phyloP scores from a whole-genome alignment of 2,113 vertebrate species.

The Bostrychus sinensis region DNA sequence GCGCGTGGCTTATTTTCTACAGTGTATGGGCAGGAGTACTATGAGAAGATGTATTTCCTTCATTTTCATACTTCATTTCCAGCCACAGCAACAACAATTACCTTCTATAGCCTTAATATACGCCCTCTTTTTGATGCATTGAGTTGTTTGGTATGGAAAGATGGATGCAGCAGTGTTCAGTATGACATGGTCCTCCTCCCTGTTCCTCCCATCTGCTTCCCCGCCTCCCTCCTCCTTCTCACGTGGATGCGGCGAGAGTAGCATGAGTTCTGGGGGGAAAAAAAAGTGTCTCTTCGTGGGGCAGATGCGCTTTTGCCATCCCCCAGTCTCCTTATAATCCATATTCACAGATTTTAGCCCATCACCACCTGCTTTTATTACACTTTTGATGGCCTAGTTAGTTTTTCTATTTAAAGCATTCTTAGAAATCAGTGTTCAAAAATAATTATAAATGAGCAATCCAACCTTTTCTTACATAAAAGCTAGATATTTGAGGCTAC shows the following conservation, averaged over 20 bases:
- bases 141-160: neutral
- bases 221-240: slow-evolving; percentile 32
- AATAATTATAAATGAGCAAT: neutral
- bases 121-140: neutral
- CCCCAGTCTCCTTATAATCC: slow-evolving; percentile 3
- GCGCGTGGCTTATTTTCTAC: neutral
- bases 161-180: slow-evolving; percentile 13
- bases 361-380: neutral
- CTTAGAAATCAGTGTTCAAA: neutral
- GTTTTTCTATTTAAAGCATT: neutral
- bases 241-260: slow-evolving; percentile 64
- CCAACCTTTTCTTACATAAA: too few species aligned
- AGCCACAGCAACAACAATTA: neutral
- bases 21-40: neutral
- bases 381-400: neutral
- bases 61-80: neutral
- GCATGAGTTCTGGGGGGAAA: slow-evolving; percentile 51
- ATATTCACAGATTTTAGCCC: neutral
- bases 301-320: slow-evolving; percentile 27
- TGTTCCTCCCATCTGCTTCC: slow-evolving; percentile 7
- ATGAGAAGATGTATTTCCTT: neutral
- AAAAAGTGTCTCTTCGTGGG: slow-evolving; percentile 34
- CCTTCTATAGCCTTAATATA: neutral
- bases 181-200: slow-evolving; percentile 29
- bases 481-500: neutral